Conservation (phyloP, 1,140 invertebrate genomes). For the Drosophila ohnishii region DNA sequence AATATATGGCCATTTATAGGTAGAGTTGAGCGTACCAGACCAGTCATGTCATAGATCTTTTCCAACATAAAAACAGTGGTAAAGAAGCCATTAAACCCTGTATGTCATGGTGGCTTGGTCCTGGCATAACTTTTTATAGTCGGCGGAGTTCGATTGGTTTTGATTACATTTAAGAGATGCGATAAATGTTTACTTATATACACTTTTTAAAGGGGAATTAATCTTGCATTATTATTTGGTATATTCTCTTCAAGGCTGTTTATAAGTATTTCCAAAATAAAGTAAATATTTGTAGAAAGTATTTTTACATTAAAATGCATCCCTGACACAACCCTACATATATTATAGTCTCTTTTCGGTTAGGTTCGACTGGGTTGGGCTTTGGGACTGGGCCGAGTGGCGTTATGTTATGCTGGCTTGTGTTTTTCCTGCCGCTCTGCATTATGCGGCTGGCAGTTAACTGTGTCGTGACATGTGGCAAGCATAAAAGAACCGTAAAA, state of each 20-base stretch:
- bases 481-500: constrained; percentile 81
- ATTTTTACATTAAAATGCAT: background rate
- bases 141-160: background rate
- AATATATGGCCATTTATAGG: constrained; percentile 6
- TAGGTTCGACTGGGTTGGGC: constrained; percentile 5
- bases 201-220: no score
- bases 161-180: no score
- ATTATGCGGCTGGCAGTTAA: constrained; percentile 71
- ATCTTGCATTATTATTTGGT: no score
- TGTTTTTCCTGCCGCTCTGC: constrained; percentile 33
- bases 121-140: background rate
- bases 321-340: background rate
- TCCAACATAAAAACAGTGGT: constrained; percentile 57
- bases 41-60: constrained; percentile 46
- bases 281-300: no score
- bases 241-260: no score
- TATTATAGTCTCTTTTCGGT: background rate
- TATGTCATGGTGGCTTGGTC: constrained; percentile 9
- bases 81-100: constrained; percentile 52
- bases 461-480: constrained; percentile 78
- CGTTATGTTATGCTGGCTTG: constrained; percentile 29
- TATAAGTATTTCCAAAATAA: background rate
- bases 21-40: constrained; percentile 4
- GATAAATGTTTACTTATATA: no score
- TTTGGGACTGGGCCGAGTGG: constrained; percentile 7